Conservation (phyloP, 2,888 invertebrate species). For the Torymus aiolomorphi region DNA sequence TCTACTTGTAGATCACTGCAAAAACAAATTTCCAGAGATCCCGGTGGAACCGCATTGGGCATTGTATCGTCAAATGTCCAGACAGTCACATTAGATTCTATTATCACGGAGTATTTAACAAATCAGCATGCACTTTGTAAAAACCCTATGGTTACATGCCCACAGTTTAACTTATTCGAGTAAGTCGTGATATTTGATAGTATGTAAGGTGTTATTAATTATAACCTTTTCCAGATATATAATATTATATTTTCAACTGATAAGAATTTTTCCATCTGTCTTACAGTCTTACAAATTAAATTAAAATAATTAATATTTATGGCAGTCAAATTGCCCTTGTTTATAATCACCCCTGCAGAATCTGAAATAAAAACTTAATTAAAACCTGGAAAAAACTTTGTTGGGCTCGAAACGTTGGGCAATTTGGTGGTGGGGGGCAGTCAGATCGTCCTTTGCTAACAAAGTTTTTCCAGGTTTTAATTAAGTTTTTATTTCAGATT, state of each 20-base stretch:
- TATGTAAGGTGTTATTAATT: slow-evolving; percentile 18
- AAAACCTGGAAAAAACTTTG: no score
- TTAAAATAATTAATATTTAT: no score
- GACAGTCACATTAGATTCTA: slow-evolving; percentile 88
- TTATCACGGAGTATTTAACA: slow-evolving; percentile 96
- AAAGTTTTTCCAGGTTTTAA: no score
- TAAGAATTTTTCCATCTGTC: no score
- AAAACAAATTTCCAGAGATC: slow-evolving; percentile 76
- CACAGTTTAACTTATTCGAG: slow-evolving; percentile 95
- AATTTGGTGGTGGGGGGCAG: no score
- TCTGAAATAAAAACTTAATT: no score
- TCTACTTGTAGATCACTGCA: slow-evolving; percentile 76
- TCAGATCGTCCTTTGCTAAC: no score
- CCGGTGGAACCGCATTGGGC: slow-evolving; percentile 69
- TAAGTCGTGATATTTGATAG: slow-evolving; percentile 76
- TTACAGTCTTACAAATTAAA: no score
- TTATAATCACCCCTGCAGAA: no score
- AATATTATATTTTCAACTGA: background rate
- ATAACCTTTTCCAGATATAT: background rate
- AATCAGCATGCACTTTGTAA: slow-evolving; percentile 99
- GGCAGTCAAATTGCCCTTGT: no score
- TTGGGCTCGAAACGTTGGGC: no score
- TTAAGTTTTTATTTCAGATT: no score
- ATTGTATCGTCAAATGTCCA: slow-evolving; percentile 69
- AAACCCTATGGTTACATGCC: slow-evolving; percentile 98